Base-by-base conservation (phyloP, 2,888 invertebrate species). In the Monopis laevigella region DNA sequence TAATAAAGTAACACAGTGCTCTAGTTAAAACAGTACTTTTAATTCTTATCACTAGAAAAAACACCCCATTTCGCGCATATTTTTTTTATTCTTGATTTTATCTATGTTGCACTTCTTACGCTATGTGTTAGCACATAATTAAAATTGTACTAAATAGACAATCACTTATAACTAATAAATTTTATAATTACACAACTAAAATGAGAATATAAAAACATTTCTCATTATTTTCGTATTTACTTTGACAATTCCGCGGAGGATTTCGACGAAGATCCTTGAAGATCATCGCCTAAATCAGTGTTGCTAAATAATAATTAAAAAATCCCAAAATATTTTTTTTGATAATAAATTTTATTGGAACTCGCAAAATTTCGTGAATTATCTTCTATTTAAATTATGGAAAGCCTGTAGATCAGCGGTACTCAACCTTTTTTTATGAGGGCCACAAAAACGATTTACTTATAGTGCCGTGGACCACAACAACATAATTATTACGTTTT, bases 1-100 rank as follows among this genome's bases (percentile, higher is more conserved):
- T 36, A 19, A 13, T 10, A 16, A 16, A 21, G 7, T 19, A 19
- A 36, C 21, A 21, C 11, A 6, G 21, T 19, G 13, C 16, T 12
- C 21, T 13, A 48, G 55, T 63, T 58, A 62, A 5, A 36, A 12
- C 61, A 61, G 62, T 68, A 62, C 67, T 65, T 66, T 62, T 55
- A 39, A 39, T 16, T 27, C 14, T 39, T 39, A 26, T 39, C 26
- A 39, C 13, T 39, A 17, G 13, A 27, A 16, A 27, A 39, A 41
- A 42, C 56, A 55, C 52, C 57, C 61, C 56, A 55, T 58, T 57
- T 59, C 57, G 58, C 63, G 59, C 58, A 52, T 52, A 55, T 55
- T 64, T 60, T 54, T 36, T 21, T 21, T 17, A 36, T 21, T 36
- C 14, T 17, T 29, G 5, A 36, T 13, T 21, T 21, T 21, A n/a